Evolutionary conservation across 2,888 invertebrate genomes (phyloP), one percentile per base, ranked within the genome.

Genomic region (Belgica antarctica): DNA sequence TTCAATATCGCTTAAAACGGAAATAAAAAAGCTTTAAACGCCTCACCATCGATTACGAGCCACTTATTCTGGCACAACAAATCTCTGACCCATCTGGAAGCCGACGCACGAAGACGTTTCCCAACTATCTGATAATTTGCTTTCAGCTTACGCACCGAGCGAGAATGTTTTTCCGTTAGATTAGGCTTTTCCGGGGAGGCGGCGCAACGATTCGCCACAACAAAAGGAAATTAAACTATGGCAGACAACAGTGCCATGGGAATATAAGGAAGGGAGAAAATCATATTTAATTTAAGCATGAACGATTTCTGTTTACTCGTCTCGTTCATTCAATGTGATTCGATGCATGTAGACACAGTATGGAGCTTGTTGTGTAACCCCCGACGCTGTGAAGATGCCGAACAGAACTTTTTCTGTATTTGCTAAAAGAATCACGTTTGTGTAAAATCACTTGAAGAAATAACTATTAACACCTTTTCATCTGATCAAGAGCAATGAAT

Each of bases 401-500:
- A 12, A n/a, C 41, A 41, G 5, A 41, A 12, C n/a, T 41, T 41
- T 15, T 41, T 34, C 34, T 15, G 41, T 10, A 10, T 41, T 15
- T 41, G 41, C 2, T 41, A 10, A 41, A 41, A 27, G n/a, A 59
- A 27, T 59, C 65, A 65, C 65, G 65, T 65, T 27, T 47, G 24
- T 19, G 25, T 25, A 65, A 65, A 65, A 65, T 65, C 65, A 65
- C 65, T 65, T 65, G 46, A 65, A 65, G 36, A 47, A 65, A 65
- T 65, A 65, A 65, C 65, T 65, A 65, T 65, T 65, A 65, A 65
- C 65, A 65, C 65, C 65, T 65, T 47, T 47, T 65, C 65, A 65
- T 65, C 65, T 65, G 47, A 62, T 36, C 36, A 62, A 24, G 24
- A 62, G 24, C 62, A 22, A 62, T 59, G 59, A 24, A 59, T 59